These are phyloP conservation scores for Heteromormyrus szaboi DNA, from an alignment of 2,797 vertebrate genomes.

Conservation along the genomic window DNA sequence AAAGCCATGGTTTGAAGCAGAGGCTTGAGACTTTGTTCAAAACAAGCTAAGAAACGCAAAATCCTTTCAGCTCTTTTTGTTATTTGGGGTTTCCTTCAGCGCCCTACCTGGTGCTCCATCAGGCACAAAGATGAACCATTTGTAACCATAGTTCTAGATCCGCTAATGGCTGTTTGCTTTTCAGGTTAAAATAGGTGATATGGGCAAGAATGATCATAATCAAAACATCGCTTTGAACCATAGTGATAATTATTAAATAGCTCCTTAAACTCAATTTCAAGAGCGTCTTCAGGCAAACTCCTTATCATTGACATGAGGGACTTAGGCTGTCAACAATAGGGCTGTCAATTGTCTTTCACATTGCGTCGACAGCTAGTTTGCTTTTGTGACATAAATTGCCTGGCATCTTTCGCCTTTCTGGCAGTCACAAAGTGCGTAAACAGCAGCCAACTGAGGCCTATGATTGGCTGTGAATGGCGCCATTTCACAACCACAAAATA, in stretches of 20 bases:
- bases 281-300: background rate
- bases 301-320: background rate
- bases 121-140: background rate
- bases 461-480: background rate
- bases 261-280: background rate
- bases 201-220: background rate
- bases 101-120: background rate
- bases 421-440: background rate
- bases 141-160: background rate
- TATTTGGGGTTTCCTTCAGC: background rate
- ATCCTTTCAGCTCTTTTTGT: background rate
- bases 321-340: background rate
- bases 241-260: background rate
- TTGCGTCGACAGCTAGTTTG: background rate
- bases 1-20: background rate
- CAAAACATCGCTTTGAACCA: background rate
- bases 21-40: background rate
- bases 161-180: background rate
- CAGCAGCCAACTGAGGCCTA: background rate
- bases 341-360: background rate
- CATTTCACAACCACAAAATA: background rate
- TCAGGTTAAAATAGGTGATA: background rate
- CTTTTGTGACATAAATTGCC: background rate
- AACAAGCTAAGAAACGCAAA: background rate
- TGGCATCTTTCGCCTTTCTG: background rate